Percentiles rank a stretch among this genome's conserved stretches.
These are phyloP conservation scores for Anoplolepis gracilipes DNA, from an alignment of 1,140 invertebrate species.

Conservation along the genomic window DNA sequence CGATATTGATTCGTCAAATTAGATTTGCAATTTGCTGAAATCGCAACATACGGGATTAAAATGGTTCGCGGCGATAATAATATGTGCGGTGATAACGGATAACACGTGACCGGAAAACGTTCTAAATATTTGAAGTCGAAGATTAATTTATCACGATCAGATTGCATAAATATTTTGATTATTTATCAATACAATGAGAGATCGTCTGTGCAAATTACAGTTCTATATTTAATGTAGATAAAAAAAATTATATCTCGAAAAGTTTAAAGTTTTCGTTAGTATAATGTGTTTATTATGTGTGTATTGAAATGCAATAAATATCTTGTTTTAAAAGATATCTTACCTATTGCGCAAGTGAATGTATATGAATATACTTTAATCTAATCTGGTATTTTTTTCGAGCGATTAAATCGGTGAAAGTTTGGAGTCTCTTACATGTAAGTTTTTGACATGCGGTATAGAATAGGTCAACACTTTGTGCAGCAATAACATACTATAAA, in stretches of 20 bases:
- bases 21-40: not conserved
- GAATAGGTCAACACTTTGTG: conserved; percentile 24
- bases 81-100: not conserved
- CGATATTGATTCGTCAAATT: not conserved
- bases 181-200: not conserved
- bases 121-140: not conserved
- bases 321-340: not conserved
- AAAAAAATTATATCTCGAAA: not conserved
- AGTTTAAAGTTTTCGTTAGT: not conserved
- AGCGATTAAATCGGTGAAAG: conserved; percentile 6
- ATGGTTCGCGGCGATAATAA: conserved; percentile 1
- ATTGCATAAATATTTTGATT: not conserved
- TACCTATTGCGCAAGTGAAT: not conserved
- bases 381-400: not conserved
- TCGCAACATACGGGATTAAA: not conserved
- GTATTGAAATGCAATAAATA: not conserved
- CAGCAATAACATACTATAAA: not conserved
- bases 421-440: conserved; percentile 7
- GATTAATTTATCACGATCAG: not conserved
- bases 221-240: not conserved
- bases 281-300: too few relatives aligned
- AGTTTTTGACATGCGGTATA: not conserved
- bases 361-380: not conserved
- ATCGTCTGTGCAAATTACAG: not conserved
- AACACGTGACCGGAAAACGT: not conserved